phyloP scores from a whole-genome alignment of 2,888 invertebrate species.

The Syrista parreyssii region DNA sequence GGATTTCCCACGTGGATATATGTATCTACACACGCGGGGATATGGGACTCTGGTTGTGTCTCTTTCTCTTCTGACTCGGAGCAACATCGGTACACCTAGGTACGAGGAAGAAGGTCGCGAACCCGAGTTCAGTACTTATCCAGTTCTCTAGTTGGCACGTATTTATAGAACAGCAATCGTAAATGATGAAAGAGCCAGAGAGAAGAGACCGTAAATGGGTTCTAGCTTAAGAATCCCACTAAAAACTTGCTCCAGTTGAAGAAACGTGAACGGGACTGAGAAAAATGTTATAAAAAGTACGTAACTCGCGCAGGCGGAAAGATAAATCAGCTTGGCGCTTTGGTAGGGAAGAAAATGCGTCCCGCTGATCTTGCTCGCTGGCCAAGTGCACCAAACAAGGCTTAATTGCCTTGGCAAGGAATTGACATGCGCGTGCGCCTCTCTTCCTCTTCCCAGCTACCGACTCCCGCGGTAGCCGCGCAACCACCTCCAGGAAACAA shows the following conservation, averaged over 20 bases:
- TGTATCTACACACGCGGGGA: not conserved
- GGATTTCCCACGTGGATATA: slow-evolving; percentile 15
- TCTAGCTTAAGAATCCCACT: not conserved
- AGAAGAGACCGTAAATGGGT: not conserved
- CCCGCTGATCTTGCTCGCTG: not conserved
- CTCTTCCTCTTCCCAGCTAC: slow-evolving; percentile 44
- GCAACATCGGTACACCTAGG: not conserved
- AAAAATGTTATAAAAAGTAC: slow-evolving; percentile 20
- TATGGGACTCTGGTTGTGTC: not conserved
- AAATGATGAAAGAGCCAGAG: not conserved
- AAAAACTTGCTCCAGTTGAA: slow-evolving; percentile 10
- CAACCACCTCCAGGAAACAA: not conserved
- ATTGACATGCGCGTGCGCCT: slow-evolving; percentile 49
- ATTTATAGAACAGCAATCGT: not conserved
- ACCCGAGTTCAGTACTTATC: not conserved
- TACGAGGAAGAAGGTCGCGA: not conserved
- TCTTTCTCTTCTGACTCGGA: not conserved
- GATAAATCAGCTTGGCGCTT: slow-evolving; percentile 57
- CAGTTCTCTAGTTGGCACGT: not conserved
- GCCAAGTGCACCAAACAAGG: slow-evolving; percentile 47
- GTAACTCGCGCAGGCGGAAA: slow-evolving; percentile 32
- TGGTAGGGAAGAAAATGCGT: slow-evolving; percentile 29
- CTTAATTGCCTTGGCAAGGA: slow-evolving; percentile 50
- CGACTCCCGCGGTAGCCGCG: not conserved
- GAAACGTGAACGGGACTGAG: not conserved